Percentiles rank a stretch among this genome's conserved stretches.
phyloP scores from a whole-genome alignment of 2,113 vertebrate species.

The Pipra filicauda region DNA sequence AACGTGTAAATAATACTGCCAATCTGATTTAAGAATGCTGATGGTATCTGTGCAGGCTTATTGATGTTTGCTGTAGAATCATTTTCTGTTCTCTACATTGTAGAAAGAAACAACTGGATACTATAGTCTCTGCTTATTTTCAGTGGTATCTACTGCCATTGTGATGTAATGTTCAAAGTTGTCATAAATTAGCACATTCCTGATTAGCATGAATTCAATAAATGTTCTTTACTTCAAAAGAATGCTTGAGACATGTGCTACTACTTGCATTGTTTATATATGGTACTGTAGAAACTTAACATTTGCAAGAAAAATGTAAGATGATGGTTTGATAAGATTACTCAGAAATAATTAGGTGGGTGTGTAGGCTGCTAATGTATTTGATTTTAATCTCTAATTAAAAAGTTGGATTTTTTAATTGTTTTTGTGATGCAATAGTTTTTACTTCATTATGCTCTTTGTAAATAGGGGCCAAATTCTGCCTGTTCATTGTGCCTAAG shows the following conservation, averaged over 20 bases:
- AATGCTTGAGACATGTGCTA: constrained; percentile 36
- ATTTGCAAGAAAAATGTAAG: constrained; percentile 60
- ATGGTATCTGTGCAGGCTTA: constrained; percentile 30
- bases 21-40: constrained; percentile 34
- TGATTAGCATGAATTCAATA: constrained; percentile 48
- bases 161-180: constrained; percentile 5
- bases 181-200: constrained; percentile 36
- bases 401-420: constrained; percentile 63
- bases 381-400: constrained; percentile 73
- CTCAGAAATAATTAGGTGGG: constrained; percentile 66
- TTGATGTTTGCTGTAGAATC: constrained; percentile 1
- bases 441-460: constrained; percentile 47
- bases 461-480: constrained; percentile 25
- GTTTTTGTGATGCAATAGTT: constrained; percentile 65
- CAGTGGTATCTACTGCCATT: not conserved
- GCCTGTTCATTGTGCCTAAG: not conserved
- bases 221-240: constrained; percentile 60
- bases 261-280: constrained; percentile 60
- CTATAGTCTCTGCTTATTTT: not conserved
- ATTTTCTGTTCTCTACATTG: not conserved
- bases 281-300: constrained; percentile 55
- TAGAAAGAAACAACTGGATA: constrained; percentile 4
- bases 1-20: constrained; percentile 41
- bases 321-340: constrained; percentile 64
- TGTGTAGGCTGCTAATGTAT: constrained; percentile 65